These are phyloP conservation scores for Drosophila ficusphila DNA, from an alignment of 1,140 invertebrate species.

Conservation along the genomic window DNA sequence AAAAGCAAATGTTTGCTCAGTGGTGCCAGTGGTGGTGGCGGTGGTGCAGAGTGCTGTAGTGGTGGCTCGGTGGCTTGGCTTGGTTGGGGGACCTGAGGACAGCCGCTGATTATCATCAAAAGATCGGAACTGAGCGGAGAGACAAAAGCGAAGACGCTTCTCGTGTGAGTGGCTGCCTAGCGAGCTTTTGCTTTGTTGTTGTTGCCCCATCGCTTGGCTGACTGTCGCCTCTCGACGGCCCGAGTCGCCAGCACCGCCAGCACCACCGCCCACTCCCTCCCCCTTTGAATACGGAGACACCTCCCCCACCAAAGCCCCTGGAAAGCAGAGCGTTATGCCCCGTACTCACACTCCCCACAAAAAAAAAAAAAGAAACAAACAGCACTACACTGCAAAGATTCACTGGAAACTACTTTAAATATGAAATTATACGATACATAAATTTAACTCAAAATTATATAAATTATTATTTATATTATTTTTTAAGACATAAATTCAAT, in stretches of 20 bases:
- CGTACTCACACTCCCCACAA: constrained; percentile 33
- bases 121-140: constrained; percentile 73
- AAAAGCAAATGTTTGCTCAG: constrained; percentile 45
- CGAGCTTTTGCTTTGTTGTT: constrained; percentile 5
- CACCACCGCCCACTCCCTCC: neutral
- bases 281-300: neutral
- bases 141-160: constrained; percentile 70
- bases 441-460: neutral
- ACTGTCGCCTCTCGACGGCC: constrained; percentile 4
- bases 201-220: constrained; percentile 35
- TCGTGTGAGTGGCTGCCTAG: constrained; percentile 61
- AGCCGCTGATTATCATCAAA: constrained; percentile 80
- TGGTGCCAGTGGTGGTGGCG: neutral
- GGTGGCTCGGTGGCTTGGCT: neutral
- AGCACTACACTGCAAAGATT: neutral
- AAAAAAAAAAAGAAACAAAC: neutral
- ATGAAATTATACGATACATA: too few species aligned
- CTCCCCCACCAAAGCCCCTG: constrained; percentile 4
- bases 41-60: neutral
- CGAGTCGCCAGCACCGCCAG: neutral
- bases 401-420: too few species aligned
- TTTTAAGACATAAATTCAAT: too few species aligned
- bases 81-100: constrained; percentile 30
- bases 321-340: constrained; percentile 59
- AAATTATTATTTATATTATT: neutral